These are phyloP conservation scores for Ernsta delagoae DNA, from an alignment of 2,888 invertebrate species.

Conservation along the genomic window DNA sequence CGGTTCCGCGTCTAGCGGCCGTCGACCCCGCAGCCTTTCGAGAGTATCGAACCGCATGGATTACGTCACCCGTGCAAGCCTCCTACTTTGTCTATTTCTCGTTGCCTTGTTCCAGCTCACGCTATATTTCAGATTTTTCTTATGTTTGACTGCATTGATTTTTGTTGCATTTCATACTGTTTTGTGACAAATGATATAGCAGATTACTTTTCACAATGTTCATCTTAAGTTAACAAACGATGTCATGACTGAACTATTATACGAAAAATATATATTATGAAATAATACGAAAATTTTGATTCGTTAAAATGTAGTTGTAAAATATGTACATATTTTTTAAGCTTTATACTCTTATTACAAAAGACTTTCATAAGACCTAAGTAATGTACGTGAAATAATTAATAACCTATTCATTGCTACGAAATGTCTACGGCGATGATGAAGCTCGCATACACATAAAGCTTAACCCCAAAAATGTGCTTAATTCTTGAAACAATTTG, in stretches of 20 bases:
- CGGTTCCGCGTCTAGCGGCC: conserved; percentile 81
- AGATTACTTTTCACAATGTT: too few relatives aligned
- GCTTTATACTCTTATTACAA: too few relatives aligned
- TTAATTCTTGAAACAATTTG: conserved; percentile 26
- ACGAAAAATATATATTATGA: too few relatives aligned
- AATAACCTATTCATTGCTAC: neutral
- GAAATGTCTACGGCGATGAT: conserved; percentile 11
- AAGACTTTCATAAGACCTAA: too few relatives aligned
- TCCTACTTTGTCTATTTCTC: conserved; percentile 41
- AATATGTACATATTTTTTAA: too few relatives aligned
- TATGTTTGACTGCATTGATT: conserved; percentile 7
- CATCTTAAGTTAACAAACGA: too few relatives aligned
- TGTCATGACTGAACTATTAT: too few relatives aligned
- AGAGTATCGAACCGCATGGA: conserved; percentile 61
- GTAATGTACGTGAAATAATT: too few relatives aligned
- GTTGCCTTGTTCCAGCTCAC: conserved; percentile 21
- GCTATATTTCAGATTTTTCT: conserved; percentile 15
- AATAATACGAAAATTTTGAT: too few relatives aligned
- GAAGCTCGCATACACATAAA: conserved; percentile 25
- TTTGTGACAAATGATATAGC: too few relatives aligned
- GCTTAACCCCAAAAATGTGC: conserved; percentile 14
- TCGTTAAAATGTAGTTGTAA: too few relatives aligned
- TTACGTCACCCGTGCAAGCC: conserved; percentile 78
- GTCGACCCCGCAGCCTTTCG: conserved; percentile 77
- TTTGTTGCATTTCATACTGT: neutral